Base-by-base conservation (phyloP, 2,888 invertebrate species). In the Rosalia funebris region DNA sequence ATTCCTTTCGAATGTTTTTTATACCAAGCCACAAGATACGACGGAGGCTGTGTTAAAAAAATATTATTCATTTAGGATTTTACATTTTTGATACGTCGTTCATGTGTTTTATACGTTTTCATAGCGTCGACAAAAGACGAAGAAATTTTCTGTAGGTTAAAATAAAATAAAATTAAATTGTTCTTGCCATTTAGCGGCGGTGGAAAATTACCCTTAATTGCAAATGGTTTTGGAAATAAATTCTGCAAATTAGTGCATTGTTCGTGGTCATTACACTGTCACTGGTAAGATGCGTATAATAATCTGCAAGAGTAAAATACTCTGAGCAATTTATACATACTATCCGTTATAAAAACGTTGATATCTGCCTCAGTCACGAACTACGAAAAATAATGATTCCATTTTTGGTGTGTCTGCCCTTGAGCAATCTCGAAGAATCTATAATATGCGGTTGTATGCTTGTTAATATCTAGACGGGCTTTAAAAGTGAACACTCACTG, bases 321-420 rank as follows among this genome's bases (percentile, higher is more conserved):
- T 59, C 59, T 53, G 60, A 63, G 64, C 59, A 65, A 65, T 60
- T 65, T 65, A 46, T 56, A 59, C 58, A 63, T 71, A 74, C 71
- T 73, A 72, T 58, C 62, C 71, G 68, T 70, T 66, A 69, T 71
- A 70, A 76, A 76, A 77, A 74, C 75, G 71, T 75, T 66, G 71
- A 68, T 62, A 57, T 72, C 68, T 70, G 71, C 71, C 73, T 73
- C 69, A 76, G 77, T 73, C 75, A 75, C 75, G 75, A 74, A 74
- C 71, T 75, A 75, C 74, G 73, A 77, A 77, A 77, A 78, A 78
- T 77, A 77, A 71, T 72, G 74, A 76, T 77, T 74, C 78, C 78
- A 74, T 78, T 78, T 79, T 79, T 77, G 77, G 77, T 77, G 74
- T 69, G 77, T 77, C 77, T 77, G 77, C 77, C 78, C 78, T 77